A percentile compares a stretch with the other conserved stretches of the same genome.
Evolutionary conservation across 1,140 invertebrate species (phyloP).

Genomic region (Doryteuthis pealeii): DNA sequence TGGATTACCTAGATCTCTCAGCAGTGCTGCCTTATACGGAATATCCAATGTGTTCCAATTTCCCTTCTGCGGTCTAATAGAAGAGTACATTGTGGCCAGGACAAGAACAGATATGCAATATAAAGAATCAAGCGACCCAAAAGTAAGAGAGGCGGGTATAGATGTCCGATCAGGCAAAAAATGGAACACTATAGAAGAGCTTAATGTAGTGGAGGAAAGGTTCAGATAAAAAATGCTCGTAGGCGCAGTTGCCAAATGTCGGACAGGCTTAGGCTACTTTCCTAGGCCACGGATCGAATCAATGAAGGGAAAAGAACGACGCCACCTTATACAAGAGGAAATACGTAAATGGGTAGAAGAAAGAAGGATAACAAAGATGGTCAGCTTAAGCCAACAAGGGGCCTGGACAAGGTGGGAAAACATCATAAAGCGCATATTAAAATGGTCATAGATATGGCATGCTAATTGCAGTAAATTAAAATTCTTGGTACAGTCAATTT

Average conservation of each 20-base stretch:
- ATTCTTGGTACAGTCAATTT: background rate
- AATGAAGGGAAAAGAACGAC: background rate
- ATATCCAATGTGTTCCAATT: background rate
- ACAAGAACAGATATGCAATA: background rate
- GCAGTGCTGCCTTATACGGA: background rate
- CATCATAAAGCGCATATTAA: background rate
- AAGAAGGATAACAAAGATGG: background rate
- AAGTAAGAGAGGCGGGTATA: background rate
- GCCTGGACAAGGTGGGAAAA: background rate
- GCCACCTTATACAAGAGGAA: conserved; percentile 6
- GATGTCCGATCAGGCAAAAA: background rate
- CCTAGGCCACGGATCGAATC: background rate
- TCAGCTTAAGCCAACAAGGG: background rate
- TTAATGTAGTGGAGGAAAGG: background rate
- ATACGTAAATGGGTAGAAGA: background rate
- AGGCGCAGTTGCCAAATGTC: background rate
- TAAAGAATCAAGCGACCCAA: background rate
- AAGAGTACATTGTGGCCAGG: background rate
- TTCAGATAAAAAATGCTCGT: background rate
- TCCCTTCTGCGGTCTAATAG: background rate
- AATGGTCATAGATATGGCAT: background rate
- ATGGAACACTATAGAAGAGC: background rate
- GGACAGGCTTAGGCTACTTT: background rate
- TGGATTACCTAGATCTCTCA: background rate
- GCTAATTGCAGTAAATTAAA: background rate